These are phyloP conservation scores for Mythimna vitellina DNA, from an alignment of 2,888 invertebrate genomes.

Conservation along the genomic window DNA sequence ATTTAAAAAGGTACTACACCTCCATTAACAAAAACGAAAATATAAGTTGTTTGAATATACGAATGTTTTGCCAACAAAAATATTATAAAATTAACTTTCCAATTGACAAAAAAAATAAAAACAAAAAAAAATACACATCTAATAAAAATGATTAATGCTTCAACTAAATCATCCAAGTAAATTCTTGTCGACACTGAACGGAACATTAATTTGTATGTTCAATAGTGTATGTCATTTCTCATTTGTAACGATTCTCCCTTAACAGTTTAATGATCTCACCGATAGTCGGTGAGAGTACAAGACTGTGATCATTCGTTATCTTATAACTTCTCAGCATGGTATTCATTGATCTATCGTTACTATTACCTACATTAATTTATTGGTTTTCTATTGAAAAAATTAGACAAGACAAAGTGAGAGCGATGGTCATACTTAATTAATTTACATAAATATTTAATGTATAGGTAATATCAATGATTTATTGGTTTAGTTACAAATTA, in stretches of 20 bases:
- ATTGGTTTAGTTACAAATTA: constrained; percentile 39
- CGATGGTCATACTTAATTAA: constrained; percentile 55
- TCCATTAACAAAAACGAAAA: no score
- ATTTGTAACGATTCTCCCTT: constrained; percentile 74
- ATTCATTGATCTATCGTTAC: constrained; percentile 79
- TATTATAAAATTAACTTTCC: not conserved
- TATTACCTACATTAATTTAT: constrained; percentile 72
- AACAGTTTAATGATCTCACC: constrained; percentile 77
- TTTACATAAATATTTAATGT: constrained; percentile 46
- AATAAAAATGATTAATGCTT: constrained; percentile 20
- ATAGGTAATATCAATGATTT: not conserved
- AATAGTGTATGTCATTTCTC: constrained; percentile 71
- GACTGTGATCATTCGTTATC: constrained; percentile 76
- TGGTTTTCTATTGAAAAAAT: constrained; percentile 57
- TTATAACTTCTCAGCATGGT: constrained; percentile 77
- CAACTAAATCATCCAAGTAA: constrained; percentile 53
- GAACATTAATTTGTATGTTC: constrained; percentile 70
- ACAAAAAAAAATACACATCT: constrained; percentile 12
- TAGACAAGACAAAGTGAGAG: constrained; percentile 54
- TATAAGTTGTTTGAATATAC: no score
- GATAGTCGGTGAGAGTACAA: constrained; percentile 76
- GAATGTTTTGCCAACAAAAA: not conserved
- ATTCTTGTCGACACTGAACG: constrained; percentile 58
- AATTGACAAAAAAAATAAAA: constrained; percentile 10
- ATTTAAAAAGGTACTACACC: no score